A percentile compares a stretch with the other conserved stretches of the same genome.
Evolutionary conservation across 2,113 vertebrate genomes (phyloP).

Genomic region (Herpetotheres cachinnans): DNA sequence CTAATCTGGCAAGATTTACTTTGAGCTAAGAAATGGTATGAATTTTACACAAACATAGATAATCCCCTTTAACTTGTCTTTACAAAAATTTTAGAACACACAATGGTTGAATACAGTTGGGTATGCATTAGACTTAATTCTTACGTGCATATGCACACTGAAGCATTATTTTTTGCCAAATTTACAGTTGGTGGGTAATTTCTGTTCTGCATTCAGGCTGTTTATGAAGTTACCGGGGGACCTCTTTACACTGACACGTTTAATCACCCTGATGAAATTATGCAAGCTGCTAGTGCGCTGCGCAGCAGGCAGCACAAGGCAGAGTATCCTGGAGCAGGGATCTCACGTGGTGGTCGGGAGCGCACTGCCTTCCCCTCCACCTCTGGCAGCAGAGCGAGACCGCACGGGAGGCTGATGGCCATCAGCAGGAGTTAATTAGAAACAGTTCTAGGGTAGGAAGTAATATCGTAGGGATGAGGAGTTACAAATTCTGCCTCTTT

Average conservation of each 20-base stretch:
- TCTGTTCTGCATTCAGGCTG: not conserved
- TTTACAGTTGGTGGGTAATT: not conserved
- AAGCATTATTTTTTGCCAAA: not conserved
- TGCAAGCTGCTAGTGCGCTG: accelerated
- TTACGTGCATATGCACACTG: not conserved
- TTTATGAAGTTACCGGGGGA: not conserved
- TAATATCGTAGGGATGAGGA: not conserved
- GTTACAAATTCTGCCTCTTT: not conserved
- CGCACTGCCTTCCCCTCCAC: not conserved
- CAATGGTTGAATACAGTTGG: not conserved
- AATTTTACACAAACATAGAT: not conserved
- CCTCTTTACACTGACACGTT: not conserved
- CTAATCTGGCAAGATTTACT: not conserved
- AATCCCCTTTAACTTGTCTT: not conserved
- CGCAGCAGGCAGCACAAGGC: not conserved
- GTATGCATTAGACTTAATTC: not conserved
- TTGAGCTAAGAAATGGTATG: not conserved
- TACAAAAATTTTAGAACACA: not conserved
- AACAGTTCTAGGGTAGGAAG: not conserved
- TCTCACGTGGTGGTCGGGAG: accelerated
- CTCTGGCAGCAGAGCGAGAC: not conserved
- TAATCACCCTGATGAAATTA: not conserved
- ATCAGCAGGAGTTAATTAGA: not conserved
- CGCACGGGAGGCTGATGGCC: accelerated
- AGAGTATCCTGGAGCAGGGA: not conserved